phyloP scores from a whole-genome alignment of 1,140 invertebrate genomes.

The Meloidogyne hapla region DNA sequence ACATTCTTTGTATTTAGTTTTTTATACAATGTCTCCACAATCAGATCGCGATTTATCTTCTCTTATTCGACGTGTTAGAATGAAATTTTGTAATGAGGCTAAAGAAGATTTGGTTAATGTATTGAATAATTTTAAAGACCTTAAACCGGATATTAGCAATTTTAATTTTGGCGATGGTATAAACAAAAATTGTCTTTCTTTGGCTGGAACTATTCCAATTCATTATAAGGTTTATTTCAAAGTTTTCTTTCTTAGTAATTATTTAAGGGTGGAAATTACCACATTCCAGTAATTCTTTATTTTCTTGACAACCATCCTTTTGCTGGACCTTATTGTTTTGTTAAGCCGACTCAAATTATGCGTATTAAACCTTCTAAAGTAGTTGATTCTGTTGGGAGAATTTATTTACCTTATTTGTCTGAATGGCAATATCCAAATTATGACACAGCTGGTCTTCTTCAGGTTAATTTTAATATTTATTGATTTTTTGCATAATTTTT shows the following conservation, averaged over 20 bases:
- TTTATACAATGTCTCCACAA: background rate
- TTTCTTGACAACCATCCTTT: conserved; percentile 93
- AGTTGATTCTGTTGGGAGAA: conserved; percentile 90
- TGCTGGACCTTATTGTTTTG: conserved; percentile 94
- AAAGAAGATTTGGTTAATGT: conserved; percentile 75
- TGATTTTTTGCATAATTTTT: background rate
- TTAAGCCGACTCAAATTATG: conserved; percentile 92
- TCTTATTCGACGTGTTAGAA: conserved; percentile 65
- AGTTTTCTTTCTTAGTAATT: conserved; percentile 36
- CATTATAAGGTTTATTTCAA: conserved; percentile 53
- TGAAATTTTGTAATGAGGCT: conserved; percentile 76
- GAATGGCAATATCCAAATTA: conserved; percentile 82
- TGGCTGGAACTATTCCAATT: conserved; percentile 56
- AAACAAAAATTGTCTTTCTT: conserved; percentile 33
- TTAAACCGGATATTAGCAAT: conserved; percentile 71
- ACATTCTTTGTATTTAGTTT: too few species aligned
- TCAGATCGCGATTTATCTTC: conserved; percentile 11
- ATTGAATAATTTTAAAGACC: conserved; percentile 74
- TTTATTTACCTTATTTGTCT: conserved; percentile 92
- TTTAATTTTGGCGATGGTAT: conserved; percentile 66
- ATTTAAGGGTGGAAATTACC: conserved; percentile 76
- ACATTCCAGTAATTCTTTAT: conserved; percentile 95
- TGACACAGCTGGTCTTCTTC: conserved; percentile 52
- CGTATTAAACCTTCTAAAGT: conserved; percentile 87
- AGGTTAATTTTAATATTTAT: conserved; percentile 46